Evolutionary conservation across 2,113 vertebrate genomes (phyloP), one percentile per base, ranked within the genome.

Genomic region (Aphelocoma coerulescens): DNA sequence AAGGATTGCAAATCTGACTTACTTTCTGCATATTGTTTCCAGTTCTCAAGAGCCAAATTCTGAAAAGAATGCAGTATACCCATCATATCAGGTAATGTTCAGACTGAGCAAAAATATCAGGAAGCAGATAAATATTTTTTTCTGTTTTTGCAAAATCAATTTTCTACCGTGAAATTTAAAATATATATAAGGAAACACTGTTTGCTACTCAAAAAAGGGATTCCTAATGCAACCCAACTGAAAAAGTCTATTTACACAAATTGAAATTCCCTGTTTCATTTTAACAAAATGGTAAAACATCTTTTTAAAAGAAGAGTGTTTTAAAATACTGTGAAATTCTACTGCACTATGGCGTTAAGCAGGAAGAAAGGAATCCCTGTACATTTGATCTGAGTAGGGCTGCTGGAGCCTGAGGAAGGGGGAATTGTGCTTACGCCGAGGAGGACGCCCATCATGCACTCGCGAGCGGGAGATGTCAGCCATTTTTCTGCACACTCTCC

Each of bases 401-500:
- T 74, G 81, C 55, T 43, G 57, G n/a, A 85, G 59, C 11, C 82
- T 14, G 54, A 39, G 77, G 85, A 90, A 96, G 66, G 52, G 68
- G 81, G 74, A 85, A 85, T 85, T 63, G 93, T 93, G 93, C 93
- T 97, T 82, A 61, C 61, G 39, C 91, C 81, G 92, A 96, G 91
- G 91, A 96, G 88, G 93, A 72, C 16, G 79, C 95, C 84, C 95
- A 93, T 83, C 33, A 35, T 54, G 89, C 75, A 6, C 63, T 86
- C 23, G 23, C 90, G 28, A 39, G 88, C 55, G 85, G 89, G 93
- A 94, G 69, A 54, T 91, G 78, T 82, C 95, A 94, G 97, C 97
- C 97, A 97, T 97, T 52, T 96, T 90, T 93, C 90, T 87, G 91
- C 91, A 94, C 68, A 13, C 66, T 23, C 91, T 77, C 85, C 46